A percentile compares a stretch with the other conserved stretches of the same genome.
Conservation (phyloP, 2,888 invertebrate species). For the Rotaria sp. region DNA sequence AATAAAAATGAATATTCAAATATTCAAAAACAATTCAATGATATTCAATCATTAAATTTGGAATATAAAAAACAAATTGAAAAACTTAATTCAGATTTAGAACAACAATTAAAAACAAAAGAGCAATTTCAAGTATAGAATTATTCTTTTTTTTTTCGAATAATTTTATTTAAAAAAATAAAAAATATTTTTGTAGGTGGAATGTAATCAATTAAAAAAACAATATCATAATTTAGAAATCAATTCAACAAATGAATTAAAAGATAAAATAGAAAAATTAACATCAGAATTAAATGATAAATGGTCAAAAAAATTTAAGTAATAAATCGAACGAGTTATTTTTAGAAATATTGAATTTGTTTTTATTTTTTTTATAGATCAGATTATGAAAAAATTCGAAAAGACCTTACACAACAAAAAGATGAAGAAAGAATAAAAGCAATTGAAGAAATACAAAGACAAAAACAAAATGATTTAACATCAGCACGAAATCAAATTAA, state of each 20-base stretch:
- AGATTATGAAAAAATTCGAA: slow-evolving; percentile 47
- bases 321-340: neutral
- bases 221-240: slow-evolving; percentile 4
- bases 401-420: slow-evolving; percentile 48
- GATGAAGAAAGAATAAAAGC: slow-evolving; percentile 50
- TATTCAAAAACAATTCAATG: neutral
- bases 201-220: neutral
- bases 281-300: slow-evolving; percentile 44
- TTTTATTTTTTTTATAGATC: slow-evolving; percentile 43
- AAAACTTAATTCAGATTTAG: neutral
- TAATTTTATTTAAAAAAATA: neutral
- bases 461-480: slow-evolving; percentile 48
- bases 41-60: neutral
- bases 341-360: neutral
- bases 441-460: slow-evolving; percentile 46
- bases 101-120: neutral
- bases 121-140: neutral
- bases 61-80: slow-evolving; percentile 31
- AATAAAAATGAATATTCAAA: neutral
- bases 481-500: slow-evolving; percentile 47
- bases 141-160: neutral
- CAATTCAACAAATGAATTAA: slow-evolving; percentile 32
- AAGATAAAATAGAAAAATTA: slow-evolving; percentile 38
- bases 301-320: slow-evolving; percentile 52
- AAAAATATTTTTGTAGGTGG: neutral